Percentiles rank a stretch among this genome's conserved stretches.
Conservation (phyloP, 2,797 vertebrate genomes). For the Nannoperca australis region DNA sequence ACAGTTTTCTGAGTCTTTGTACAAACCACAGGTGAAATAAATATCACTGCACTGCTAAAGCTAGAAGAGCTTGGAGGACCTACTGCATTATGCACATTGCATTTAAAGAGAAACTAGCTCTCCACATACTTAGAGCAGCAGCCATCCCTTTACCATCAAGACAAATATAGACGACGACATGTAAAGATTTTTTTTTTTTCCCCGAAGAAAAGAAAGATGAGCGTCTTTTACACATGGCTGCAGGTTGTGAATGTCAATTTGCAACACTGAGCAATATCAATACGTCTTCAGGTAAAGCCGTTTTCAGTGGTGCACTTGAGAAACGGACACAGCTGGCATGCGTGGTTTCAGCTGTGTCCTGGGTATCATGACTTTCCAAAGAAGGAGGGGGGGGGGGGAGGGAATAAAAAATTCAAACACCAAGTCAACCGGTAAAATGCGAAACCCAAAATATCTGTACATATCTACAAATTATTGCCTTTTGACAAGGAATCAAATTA, state of each 20-base stretch:
- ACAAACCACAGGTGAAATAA: conserved; percentile 95
- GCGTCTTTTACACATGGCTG: conserved; percentile 77
- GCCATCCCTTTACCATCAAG: conserved; percentile 80
- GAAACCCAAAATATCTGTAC: conserved; percentile 86
- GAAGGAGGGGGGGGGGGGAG: conserved; percentile 25
- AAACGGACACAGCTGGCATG: conserved; percentile 90
- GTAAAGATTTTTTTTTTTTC: conserved; percentile 52
- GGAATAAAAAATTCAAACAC: conserved; percentile 57
- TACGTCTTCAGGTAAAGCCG: conserved; percentile 89
- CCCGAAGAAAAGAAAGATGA: conserved; percentile 56
- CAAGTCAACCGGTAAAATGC: conserved; percentile 74
- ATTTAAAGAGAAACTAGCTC: conserved; percentile 75
- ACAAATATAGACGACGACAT: conserved; percentile 77
- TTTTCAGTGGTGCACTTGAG: conserved; percentile 89
- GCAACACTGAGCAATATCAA: conserved; percentile 84
- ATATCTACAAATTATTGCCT: conserved; percentile 99
- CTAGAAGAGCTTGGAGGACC: conserved; percentile 82
- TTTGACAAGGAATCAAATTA: conserved; percentile 93
- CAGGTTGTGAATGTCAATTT: conserved; percentile 66
- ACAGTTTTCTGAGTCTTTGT: conserved; percentile 90
- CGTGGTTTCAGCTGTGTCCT: conserved; percentile 89
- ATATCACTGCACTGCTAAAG: conserved; percentile 88
- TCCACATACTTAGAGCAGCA: conserved; percentile 73
- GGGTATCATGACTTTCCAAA: conserved; percentile 73
- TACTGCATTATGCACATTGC: conserved; percentile 82